These are phyloP conservation scores for Xenopus borealis DNA, from an alignment of 2,113 vertebrate species.

Conservation along the genomic window DNA sequence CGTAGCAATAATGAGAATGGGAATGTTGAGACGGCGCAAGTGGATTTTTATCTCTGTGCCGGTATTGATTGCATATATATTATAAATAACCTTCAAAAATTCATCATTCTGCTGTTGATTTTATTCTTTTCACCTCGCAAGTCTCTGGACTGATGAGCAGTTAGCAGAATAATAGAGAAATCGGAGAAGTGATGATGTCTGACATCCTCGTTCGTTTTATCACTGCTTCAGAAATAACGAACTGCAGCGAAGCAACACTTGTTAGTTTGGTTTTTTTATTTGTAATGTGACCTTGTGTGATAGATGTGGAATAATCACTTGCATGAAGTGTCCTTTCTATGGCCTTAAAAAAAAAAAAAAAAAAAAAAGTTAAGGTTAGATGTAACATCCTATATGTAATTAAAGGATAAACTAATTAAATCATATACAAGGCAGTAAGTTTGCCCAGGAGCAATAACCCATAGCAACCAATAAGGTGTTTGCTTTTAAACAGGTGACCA, in stretches of 20 bases:
- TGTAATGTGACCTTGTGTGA: constrained; percentile 13
- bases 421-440: too few relatives aligned
- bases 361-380: too few relatives aligned
- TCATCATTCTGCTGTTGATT: constrained; percentile 27
- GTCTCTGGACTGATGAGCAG: constrained; percentile 24
- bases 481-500: too few relatives aligned
- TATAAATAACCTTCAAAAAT: constrained; percentile 36
- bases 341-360: too few relatives aligned
- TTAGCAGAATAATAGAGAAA: background rate
- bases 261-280: background rate
- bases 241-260: background rate
- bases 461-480: too few relatives aligned
- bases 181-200: constrained; percentile 29
- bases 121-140: constrained; percentile 23
- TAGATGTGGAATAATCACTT: constrained; percentile 11
- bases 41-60: constrained; percentile 38
- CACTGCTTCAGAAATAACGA: background rate
- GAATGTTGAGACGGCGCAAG: constrained; percentile 5
- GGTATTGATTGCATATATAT: constrained; percentile 38
- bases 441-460: too few relatives aligned
- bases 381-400: too few relatives aligned
- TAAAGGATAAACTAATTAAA: too few relatives aligned
- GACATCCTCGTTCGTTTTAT: constrained; percentile 8
- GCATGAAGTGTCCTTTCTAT: constrained; percentile 12
- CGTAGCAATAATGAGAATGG: constrained; percentile 36